Base-by-base conservation (phyloP, 2,888 invertebrate species). In the Clostera curtula region DNA sequence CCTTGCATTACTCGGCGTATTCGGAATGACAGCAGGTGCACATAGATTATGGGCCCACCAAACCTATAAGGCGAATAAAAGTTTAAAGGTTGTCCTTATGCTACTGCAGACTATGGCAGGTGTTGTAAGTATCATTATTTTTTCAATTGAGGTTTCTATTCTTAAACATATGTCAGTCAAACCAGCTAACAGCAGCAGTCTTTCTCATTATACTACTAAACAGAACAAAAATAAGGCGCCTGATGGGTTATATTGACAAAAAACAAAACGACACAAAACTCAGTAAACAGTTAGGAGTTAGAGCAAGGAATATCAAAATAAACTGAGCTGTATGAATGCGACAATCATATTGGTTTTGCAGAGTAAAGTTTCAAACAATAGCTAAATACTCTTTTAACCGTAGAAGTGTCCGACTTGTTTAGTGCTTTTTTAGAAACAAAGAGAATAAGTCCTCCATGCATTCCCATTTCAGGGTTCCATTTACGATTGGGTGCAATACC, bases 21-120 rank as follows among this genome's bases (percentile, higher is more conserved):
- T 97, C 41, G 96, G 97, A 2, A 89, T 93, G 12, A 96, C 97
- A 0, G 92, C 93, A 1, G 98, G 98, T 0, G 93, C 95, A 0
- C 98, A 98, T 66, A 86, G 98, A 40, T 77, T 97, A 16, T 98
- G 97, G 97, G 90, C 97, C 0, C 98, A 98, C 68, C 79, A 86
- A 24, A 86, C 93, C 0, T 98, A 94, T 67, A 88, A 89, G 52
- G 97, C 97, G 0, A 87, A 77, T 31, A 77, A 86, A 3, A 86
- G 89, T 1, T 69, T 97, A 0, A 87, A 90, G 46, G 62, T 94
- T n/a, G 76, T 92, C 11, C 85, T 98, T 1, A 91, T 93, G 86
- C 36, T 95, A 3, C 90, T 90, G 41, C 95, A 98, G 59, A 93
- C 95, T 0, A 63, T 96, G 32, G 90, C 92, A n/a, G 94, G 95